These are phyloP conservation scores for Mactromeris polynyma DNA, from an alignment of 2,888 invertebrate genomes.

Conservation along the genomic window DNA sequence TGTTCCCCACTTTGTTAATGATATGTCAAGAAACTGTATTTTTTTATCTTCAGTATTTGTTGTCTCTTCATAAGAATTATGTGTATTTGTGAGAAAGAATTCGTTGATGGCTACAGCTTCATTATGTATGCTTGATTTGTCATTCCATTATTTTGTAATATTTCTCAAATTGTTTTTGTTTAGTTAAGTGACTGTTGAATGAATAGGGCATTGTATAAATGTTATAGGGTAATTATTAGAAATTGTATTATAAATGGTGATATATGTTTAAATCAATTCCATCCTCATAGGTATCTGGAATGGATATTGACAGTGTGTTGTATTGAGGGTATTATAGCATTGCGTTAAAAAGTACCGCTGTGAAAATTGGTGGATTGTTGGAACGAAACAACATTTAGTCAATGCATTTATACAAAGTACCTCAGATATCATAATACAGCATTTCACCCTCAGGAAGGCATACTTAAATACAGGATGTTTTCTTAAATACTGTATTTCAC, in stretches of 20 bases:
- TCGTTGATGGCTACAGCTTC: background rate
- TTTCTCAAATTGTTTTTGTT: background rate
- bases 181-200: background rate
- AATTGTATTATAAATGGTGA: no score
- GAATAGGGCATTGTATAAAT: background rate
- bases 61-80: background rate
- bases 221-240: no score
- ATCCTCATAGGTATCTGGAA: no score
- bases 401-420: background rate
- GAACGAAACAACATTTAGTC: no score
- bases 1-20: background rate
- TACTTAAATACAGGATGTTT: background rate
- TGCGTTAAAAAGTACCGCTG: no score
- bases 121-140: background rate
- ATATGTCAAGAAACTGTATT: no score
- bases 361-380: no score
- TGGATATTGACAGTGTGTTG: no score
- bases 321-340: no score
- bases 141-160: background rate
- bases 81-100: background rate
- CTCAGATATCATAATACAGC: background rate
- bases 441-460: background rate
- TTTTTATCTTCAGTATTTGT: background rate
- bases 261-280: no score
- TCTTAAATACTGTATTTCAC: no score